phyloP scores from a whole-genome alignment of 2,888 invertebrate species.

The Deroplatys truncata region DNA sequence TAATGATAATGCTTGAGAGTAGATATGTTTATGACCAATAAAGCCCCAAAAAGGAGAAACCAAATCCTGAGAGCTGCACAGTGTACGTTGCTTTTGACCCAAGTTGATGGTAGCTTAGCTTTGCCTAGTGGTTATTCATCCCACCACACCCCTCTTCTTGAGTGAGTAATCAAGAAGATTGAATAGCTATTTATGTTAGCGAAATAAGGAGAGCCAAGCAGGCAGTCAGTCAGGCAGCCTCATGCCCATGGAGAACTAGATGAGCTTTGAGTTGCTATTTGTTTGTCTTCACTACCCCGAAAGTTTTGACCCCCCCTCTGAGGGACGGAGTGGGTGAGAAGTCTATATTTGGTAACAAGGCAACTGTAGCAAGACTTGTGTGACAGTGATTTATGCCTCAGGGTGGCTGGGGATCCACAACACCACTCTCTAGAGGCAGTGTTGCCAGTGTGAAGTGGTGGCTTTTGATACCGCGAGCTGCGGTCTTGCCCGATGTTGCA shows the following conservation, averaged over 20 bases:
- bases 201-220: neutral
- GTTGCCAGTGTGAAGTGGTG: neutral
- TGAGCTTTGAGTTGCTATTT: conserved; percentile 11
- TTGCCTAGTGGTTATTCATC: neutral
- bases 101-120: neutral
- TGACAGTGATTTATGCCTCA: conserved; percentile 20
- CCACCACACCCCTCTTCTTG: neutral
- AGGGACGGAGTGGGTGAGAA: neutral
- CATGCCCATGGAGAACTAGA: neutral
- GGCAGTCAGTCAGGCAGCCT: neutral
- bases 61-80: neutral
- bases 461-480: neutral
- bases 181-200: neutral
- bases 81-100: neutral
- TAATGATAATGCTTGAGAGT: neutral
- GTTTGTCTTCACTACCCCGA: conserved; percentile 1
- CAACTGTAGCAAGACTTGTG: neutral
- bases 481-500: neutral
- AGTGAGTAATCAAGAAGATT: neutral
- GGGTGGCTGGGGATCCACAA: neutral
- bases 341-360: neutral
- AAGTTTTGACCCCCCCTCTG: conserved; percentile 2
- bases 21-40: neutral
- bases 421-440: neutral
- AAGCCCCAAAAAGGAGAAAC: neutral